Base-by-base conservation (phyloP, 2,888 invertebrate species). In the Acanthosoma haemorrhoidale region DNA sequence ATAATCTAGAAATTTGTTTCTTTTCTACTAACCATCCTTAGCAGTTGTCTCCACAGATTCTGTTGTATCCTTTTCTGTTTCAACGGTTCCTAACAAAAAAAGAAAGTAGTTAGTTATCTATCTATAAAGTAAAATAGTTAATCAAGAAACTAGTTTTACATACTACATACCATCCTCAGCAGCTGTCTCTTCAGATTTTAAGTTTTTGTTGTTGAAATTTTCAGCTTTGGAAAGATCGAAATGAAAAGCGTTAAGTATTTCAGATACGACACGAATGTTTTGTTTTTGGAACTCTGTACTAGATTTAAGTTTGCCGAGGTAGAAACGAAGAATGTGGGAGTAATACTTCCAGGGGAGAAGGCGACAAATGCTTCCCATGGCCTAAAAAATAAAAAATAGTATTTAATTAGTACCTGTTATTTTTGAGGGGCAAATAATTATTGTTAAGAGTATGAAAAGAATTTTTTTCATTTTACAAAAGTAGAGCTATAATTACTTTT, bases 291-390 rank as follows among this genome's bases (percentile, higher is more conserved):
- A 88, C 38, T 91, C 89, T 0, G 85, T 80, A 8, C 88, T 85
- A 61, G 84, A 83, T 0, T 89, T 84, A 78, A 98, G 83, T 80
- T 89, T 88, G 69, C 84, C 84, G 36, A 98, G 82, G 79, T 94
- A 96, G 76, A 87, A 85, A 75, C 90, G 90, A 3, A 98, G 81
- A 36, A 95, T 83, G 0, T 88, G 84, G 77, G 92, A 89, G 77
- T 97, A 97, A 71, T 91, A 89, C 77, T 90, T 87, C 97, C 97
- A 97, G 0, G 95, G 92, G 36, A 96, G 81, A 60, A 91, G 80
- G 75, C 84, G 84, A 76, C 92, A 91, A 67, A 92, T 86, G 1
- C 86, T 85, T 0, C 90, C 89, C 6, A 96, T 81, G 0, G 90
- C 85, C 77, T 79, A 70, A 5, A 76, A 74, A 67, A 72, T 69